Percentiles rank a stretch among this genome's conserved stretches.
phyloP scores from a whole-genome alignment of 2,888 invertebrate species.

The Acleris holmiana region DNA sequence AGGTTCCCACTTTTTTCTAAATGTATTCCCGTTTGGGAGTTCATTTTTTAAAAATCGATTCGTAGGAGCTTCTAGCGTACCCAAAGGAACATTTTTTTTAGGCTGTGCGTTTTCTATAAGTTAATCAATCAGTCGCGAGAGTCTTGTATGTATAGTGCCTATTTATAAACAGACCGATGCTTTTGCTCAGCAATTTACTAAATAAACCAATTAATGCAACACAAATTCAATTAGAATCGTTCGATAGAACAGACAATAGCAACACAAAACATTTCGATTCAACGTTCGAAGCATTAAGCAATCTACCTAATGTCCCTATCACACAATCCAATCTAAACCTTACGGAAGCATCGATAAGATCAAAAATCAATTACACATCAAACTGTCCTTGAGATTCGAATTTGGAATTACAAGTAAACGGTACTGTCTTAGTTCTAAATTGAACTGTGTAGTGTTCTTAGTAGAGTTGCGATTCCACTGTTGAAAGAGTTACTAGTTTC shows the following conservation, averaged over 20 bases:
- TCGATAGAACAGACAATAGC: conserved; percentile 42
- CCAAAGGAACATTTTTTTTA: too few relatives aligned
- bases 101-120: too few relatives aligned
- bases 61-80: too few relatives aligned
- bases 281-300: conserved; percentile 75
- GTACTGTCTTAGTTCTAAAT: background rate
- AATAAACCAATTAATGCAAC: conserved; percentile 39
- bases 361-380: conserved; percentile 44
- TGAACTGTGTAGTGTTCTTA: conserved; percentile 1
- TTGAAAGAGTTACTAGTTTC: conserved; percentile 31
- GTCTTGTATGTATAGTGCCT: too few relatives aligned
- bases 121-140: too few relatives aligned
- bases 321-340: conserved; percentile 49
- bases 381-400: conserved; percentile 39
- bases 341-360: conserved; percentile 61
- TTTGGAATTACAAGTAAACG: conserved; percentile 19
- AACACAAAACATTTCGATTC: conserved; percentile 66
- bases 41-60: too few relatives aligned
- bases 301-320: conserved; percentile 72
- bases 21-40: too few relatives aligned
- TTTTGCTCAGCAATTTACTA: background rate
- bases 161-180: background rate
- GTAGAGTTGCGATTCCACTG: conserved; percentile 51
- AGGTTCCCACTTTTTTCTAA: too few relatives aligned
- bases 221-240: conserved; percentile 36